phyloP scores from a whole-genome alignment of 2,888 invertebrate species.

The Oxytorus armatus region DNA sequence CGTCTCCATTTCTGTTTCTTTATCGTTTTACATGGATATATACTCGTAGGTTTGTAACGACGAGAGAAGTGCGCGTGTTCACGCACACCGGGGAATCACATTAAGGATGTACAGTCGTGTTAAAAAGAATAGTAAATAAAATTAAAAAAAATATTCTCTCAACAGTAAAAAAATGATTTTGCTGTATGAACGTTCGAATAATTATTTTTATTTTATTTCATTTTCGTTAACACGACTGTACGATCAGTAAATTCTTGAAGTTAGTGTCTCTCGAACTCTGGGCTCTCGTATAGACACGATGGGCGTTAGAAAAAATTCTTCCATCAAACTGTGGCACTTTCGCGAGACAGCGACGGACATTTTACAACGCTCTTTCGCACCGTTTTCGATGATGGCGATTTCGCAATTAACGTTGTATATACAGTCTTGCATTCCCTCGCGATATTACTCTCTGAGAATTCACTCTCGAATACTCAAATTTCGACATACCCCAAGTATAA shows the following conservation, averaged over 20 bases:
- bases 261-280: background rate
- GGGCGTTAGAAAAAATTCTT: too few relatives aligned
- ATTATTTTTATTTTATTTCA: background rate
- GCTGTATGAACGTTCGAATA: too few relatives aligned
- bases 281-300: background rate
- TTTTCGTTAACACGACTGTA: background rate
- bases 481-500: constrained; percentile 10
- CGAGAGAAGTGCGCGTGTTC: background rate
- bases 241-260: background rate
- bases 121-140: too few relatives aligned
- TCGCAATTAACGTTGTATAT: background rate
- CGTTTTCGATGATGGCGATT: background rate
- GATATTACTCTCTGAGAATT: background rate
- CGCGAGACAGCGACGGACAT: constrained; percentile 18
- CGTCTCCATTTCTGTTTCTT: constrained; percentile 53
- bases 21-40: constrained; percentile 41
- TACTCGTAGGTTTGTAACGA: constrained; percentile 35
- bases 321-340: too few relatives aligned
- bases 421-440: background rate
- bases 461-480: background rate
- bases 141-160: too few relatives aligned
- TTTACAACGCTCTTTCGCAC: background rate
- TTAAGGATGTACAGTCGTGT: background rate
- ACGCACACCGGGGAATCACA: background rate
- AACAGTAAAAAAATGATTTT: too few relatives aligned